Conservation (phyloP, 2,888 invertebrate genomes). For the Tricholauxania praeusta region DNA sequence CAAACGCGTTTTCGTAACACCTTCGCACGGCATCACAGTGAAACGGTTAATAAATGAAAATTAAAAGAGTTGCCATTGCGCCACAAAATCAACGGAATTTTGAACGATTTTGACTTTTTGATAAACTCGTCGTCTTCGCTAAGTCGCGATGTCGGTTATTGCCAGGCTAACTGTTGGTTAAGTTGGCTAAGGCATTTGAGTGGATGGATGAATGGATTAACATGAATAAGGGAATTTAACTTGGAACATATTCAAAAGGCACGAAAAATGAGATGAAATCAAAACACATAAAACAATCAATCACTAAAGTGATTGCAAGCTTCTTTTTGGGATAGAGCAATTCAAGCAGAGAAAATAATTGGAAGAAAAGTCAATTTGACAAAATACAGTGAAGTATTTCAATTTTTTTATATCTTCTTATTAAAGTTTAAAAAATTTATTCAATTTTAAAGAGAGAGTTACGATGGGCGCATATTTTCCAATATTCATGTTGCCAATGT, state of each 20-base stretch:
- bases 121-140: conserved; percentile 31
- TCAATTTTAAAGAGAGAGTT: no score
- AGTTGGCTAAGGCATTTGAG: neutral
- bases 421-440: no score
- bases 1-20: conserved; percentile 12
- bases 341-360: no score
- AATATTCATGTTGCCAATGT: no score
- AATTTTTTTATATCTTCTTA: no score
- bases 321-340: no score
- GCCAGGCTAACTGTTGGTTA: neutral
- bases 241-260: conserved; percentile 5
- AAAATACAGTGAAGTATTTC: no score
- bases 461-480: no score
- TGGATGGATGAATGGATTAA: conserved; percentile 14
- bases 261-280: conserved; percentile 27
- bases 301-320: conserved; percentile 53
- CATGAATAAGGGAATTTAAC: conserved; percentile 23
- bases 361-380: no score
- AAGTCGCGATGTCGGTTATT: neutral
- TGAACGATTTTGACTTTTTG: conserved; percentile 40
- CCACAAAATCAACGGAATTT: conserved; percentile 37
- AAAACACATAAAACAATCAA: conserved; percentile 53
- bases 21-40: neutral
- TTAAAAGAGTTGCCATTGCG: conserved; percentile 38
- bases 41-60: conserved; percentile 17